phyloP scores from a whole-genome alignment of 1,140 invertebrate genomes.

The Diorhabda sublineata region DNA sequence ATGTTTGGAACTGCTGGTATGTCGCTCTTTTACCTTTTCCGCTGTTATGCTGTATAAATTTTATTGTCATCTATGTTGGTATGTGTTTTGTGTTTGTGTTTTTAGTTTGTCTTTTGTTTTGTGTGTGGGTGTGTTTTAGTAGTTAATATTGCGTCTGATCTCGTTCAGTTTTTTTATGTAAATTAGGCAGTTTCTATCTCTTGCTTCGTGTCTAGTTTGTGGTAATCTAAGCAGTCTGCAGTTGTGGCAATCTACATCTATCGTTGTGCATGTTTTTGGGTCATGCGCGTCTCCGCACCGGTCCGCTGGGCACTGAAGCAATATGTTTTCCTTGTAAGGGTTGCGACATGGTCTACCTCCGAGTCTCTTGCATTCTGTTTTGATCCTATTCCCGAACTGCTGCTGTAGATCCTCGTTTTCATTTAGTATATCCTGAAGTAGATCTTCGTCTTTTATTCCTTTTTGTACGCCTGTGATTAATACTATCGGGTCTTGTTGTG shows the following conservation, averaged over 20 bases:
- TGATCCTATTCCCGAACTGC: background rate
- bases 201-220: too few relatives aligned
- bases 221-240: too few relatives aligned
- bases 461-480: background rate
- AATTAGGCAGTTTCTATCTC: too few relatives aligned
- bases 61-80: too few relatives aligned
- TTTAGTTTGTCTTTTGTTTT: background rate
- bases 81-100: too few relatives aligned
- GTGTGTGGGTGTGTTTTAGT: background rate
- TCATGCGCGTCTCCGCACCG: too few relatives aligned
- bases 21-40: slow-evolving; percentile 1
- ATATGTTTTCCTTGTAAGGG: background rate
- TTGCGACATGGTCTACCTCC: background rate
- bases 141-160: background rate
- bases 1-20: background rate
- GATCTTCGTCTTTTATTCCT: background rate
- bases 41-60: background rate
- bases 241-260: too few relatives aligned
- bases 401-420: background rate
- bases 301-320: background rate
- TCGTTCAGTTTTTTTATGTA: too few relatives aligned
- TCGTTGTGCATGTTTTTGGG: too few relatives aligned
- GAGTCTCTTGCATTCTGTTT: background rate
- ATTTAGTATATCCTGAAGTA: background rate
- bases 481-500: background rate